phyloP scores from a whole-genome alignment of 1,140 invertebrate genomes.

The Drosophila nigrodunni region DNA sequence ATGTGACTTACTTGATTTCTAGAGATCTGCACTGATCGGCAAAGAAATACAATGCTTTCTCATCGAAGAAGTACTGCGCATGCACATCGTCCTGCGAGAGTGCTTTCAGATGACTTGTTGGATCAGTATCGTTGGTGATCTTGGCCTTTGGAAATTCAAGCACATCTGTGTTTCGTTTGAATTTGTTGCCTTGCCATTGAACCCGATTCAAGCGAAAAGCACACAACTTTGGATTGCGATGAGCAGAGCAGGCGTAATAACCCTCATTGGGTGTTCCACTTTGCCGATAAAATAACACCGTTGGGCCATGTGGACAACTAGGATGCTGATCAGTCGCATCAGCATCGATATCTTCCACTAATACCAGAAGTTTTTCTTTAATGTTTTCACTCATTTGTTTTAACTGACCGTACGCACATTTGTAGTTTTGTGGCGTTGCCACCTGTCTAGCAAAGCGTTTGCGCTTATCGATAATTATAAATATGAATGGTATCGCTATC shows the following conservation, averaged over 20 bases:
- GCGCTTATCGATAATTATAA: not conserved
- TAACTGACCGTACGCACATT: slow-evolving; percentile 7
- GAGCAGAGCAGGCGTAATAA: slow-evolving; percentile 93
- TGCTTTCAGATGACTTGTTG: slow-evolving; percentile 87
- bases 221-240: slow-evolving; percentile 90
- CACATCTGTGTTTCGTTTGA: not conserved
- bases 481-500: slow-evolving; percentile 25
- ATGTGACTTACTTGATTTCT: slow-evolving; percentile 76
- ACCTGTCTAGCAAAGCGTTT: not conserved
- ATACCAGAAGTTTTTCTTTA: slow-evolving; percentile 51
- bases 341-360: slow-evolving; percentile 44
- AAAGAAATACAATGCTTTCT: slow-evolving; percentile 84
- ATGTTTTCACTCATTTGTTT: slow-evolving; percentile 21
- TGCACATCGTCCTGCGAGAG: slow-evolving; percentile 89
- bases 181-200: slow-evolving; percentile 32
- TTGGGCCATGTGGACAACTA: slow-evolving; percentile 60
- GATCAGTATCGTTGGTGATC: slow-evolving; percentile 61
- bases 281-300: slow-evolving; percentile 68
- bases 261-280: slow-evolving; percentile 80
- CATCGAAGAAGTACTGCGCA: slow-evolving; percentile 91
- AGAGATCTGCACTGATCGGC: slow-evolving; percentile 86
- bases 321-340: slow-evolving; percentile 40
- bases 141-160: slow-evolving; percentile 31
- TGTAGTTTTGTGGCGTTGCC: slow-evolving; percentile 19
- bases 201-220: slow-evolving; percentile 51